These are phyloP conservation scores for Aldrovandia affinis DNA, from an alignment of 2,797 vertebrate species.

Conservation along the genomic window DNA sequence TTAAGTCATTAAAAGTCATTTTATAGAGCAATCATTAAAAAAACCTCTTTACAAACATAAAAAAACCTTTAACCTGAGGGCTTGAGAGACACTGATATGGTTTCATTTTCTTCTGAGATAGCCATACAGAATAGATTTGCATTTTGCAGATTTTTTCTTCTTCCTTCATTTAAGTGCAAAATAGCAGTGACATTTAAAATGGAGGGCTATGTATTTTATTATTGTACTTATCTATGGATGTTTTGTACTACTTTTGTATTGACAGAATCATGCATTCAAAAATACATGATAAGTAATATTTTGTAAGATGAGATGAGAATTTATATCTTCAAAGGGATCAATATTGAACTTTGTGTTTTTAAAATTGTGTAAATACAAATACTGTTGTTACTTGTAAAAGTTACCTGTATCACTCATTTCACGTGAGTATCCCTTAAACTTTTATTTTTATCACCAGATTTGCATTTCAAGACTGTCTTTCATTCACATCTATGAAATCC, in stretches of 20 bases:
- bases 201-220: conserved; percentile 17
- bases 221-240: not conserved
- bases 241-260: too few relatives aligned
- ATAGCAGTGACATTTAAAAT: conserved; percentile 12
- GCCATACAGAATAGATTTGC: conserved; percentile 35
- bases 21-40: conserved; percentile 35
- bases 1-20: conserved; percentile 54
- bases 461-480: not conserved
- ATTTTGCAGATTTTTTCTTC: conserved; percentile 30
- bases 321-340: not conserved
- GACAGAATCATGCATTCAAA: not conserved
- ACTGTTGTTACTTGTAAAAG: not conserved
- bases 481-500: not conserved
- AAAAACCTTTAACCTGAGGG: conserved; percentile 38
- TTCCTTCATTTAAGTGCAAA: conserved; percentile 48
- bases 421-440: not conserved
- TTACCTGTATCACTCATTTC: too few relatives aligned
- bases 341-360: not conserved
- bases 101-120: not conserved
- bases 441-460: not conserved
- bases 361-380: not conserved
- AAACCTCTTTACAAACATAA: conserved; percentile 31
- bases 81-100: conserved; percentile 21
- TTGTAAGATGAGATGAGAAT: not conserved
- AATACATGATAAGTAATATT: not conserved